phyloP scores from a whole-genome alignment of 2,888 invertebrate species.

The Hirtodrosophila cameraria region DNA sequence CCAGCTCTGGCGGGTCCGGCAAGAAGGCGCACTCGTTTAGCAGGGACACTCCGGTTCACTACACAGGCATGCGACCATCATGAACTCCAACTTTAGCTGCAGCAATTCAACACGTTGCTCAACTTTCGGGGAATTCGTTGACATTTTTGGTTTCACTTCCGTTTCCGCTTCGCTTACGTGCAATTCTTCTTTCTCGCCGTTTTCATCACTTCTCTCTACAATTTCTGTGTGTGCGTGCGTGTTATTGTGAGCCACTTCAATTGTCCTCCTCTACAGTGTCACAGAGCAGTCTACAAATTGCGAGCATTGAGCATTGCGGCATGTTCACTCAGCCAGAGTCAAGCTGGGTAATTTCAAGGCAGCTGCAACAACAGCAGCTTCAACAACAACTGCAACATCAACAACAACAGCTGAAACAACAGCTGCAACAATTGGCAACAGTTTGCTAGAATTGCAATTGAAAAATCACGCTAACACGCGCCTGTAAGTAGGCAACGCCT shows the following conservation, averaged over 20 bases:
- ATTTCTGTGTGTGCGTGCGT: conserved; percentile 30
- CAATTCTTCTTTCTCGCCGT: neutral
- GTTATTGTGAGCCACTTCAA: conserved; percentile 22
- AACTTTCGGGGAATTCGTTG: conserved; percentile 31
- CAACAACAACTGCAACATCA: conserved; percentile 15
- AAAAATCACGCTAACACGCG: conserved; percentile 17
- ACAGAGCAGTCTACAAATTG: conserved; percentile 11
- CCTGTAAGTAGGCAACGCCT: conserved; percentile 62
- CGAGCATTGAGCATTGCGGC: conserved; percentile 4
- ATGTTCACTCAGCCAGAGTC: conserved; percentile 13
- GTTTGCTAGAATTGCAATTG: conserved; percentile 20
- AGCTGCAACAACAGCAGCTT: conserved; percentile 13
- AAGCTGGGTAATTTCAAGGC: conserved; percentile 22
- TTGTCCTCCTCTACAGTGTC: conserved; percentile 10
- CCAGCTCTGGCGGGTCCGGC: conserved; percentile 87
- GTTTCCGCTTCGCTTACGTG: conserved; percentile 43
- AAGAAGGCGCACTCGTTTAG: conserved; percentile 88
- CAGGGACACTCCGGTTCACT: conserved; percentile 84
- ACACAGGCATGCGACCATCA: conserved; percentile 82
- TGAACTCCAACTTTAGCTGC: conserved; percentile 56
- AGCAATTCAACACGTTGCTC: conserved; percentile 11
- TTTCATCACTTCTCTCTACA: conserved; percentile 14
- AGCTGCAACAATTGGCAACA: conserved; percentile 21
- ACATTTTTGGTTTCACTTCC: conserved; percentile 48
- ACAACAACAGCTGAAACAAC: conserved; percentile 12